Percentiles rank a stretch among this genome's conserved stretches.
Conservation (phyloP, 2,113 vertebrate species). For the Motacilla alba region DNA sequence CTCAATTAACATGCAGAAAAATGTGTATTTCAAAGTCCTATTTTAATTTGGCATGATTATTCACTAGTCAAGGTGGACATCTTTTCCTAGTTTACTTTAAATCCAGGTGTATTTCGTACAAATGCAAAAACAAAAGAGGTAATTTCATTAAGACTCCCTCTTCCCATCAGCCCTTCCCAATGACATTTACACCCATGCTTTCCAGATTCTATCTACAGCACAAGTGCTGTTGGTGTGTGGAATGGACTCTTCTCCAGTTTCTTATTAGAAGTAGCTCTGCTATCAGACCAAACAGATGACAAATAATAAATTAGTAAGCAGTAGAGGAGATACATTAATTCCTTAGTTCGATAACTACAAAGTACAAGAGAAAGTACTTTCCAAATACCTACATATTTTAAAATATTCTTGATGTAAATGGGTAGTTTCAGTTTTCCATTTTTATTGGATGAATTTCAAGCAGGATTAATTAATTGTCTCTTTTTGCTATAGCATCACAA, state of each 20-base stretch:
- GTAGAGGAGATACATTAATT: neutral
- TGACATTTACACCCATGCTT: neutral
- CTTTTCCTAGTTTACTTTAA: neutral
- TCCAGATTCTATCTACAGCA: neutral
- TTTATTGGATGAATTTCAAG: neutral
- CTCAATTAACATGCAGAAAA: neutral
- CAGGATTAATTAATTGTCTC: neutral
- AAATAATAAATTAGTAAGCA: neutral
- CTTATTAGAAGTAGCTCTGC: neutral
- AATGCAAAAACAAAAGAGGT: neutral
- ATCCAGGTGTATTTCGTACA: neutral
- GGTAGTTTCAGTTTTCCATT: neutral
- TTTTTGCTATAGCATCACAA: neutral
- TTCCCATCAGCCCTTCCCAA: neutral
- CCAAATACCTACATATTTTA: neutral
- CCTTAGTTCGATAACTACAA: neutral
- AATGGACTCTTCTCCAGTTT: neutral
- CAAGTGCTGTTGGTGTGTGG: neutral
- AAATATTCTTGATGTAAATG: neutral
- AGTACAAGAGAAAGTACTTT: neutral
- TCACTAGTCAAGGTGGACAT: neutral
- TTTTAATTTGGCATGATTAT: neutral
- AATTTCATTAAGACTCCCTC: neutral
- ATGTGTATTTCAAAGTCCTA: constrained; percentile 3
- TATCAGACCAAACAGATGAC: neutral